Evolutionary conservation across 2,797 vertebrate genomes (phyloP), one percentile per base, ranked within the genome.

Genomic region (Lateolabrax maculatus): DNA sequence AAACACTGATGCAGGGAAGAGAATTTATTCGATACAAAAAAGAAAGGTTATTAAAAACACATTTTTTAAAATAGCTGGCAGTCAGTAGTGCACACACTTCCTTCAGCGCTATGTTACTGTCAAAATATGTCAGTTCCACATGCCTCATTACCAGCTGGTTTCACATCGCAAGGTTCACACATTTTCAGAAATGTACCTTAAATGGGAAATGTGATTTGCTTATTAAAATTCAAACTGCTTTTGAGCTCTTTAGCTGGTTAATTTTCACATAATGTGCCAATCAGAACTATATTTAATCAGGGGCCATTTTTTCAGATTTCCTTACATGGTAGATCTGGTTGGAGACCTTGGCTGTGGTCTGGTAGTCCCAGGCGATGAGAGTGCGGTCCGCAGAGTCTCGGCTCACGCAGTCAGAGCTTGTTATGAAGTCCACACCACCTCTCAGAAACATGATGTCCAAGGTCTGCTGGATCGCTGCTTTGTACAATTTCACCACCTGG

Each of bases 251-350:
- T 25, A 48, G 15, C 31, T 34, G 11, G 13, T 51, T 1, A 51
- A 4, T 61, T 73, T 65, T 7, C 56, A 52, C 34, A 37, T 18
- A 2, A 51, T 52, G 31, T 23, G 31, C 11, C 27, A 69, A n/a
- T 52, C 37, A 53, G 10, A 36, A 13, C 12, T 5, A 3, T 15
- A 23, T 64, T 23, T 21, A 9, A 31, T 60, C 25, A 44, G 29
- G 2, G 3, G 11, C 1, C 11, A 8, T 55, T 52, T 46, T n/a
- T 21, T 53, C 16, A 58, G 39, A 58, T 23, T 53, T 60, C 15
- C 97, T 96, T 93, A 99, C 98, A 0, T 99, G 98, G 89, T 96
- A 99, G 79, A 99, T 98, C 93, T 99, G 98, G 92, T 99, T 99
- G 91, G 98, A 99, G 91, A 99, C 92, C 87, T 95, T 97, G 21